Evolutionary conservation across 2,797 vertebrate genomes (phyloP), one percentile per base, ranked within the genome.

Genomic region (Moxostoma hubbsi): DNA sequence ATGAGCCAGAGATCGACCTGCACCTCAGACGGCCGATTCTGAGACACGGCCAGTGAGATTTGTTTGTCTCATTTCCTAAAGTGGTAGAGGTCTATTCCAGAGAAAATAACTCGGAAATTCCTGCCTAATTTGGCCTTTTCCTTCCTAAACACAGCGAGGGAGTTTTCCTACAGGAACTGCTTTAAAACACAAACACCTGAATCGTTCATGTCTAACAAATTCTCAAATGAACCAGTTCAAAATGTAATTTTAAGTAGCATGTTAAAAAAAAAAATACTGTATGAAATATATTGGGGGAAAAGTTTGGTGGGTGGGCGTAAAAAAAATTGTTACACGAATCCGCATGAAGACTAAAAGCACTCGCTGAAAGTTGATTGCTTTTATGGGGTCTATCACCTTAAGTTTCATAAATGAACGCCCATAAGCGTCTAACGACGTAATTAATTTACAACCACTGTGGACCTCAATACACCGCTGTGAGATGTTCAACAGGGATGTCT

Each of bases 131-230:
- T 9, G 70, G 55, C 75, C 50, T 69, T 59, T 46, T 61, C 59
- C 16, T 51, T 18, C 7, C 53, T 15, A 12, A 62, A 53, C 36
- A 63, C 10, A 13, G 18, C n/a, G 4, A 69, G 49, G 5, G 43
- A 47, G 59, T 36, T 62, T 66, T 79, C 79, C 79, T 65, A 51
- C 59, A 75, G 61, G 53, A 65, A 72, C 75, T 65, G 72, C 66
- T 79, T 81, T 24, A 67, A 67, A 79, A 72, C 65, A 51, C 53
- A 61, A 78, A 78, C 69, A 70, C 13, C 49, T 9, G 7, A 16
- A 74, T 58, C 76, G 47, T 72, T 63, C 77, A 62, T 67, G 75
- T 67, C 16, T 7, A 68, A 67, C 80, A 73, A 59, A 58, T 55
- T 85, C 47, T 70, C 45, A 53, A n/a, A 77, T 55, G 4, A 75